A percentile compares a stretch with the other conserved stretches of the same genome.
phyloP scores from a whole-genome alignment of 2,113 vertebrate genomes.

The Camelus dromedarius region DNA sequence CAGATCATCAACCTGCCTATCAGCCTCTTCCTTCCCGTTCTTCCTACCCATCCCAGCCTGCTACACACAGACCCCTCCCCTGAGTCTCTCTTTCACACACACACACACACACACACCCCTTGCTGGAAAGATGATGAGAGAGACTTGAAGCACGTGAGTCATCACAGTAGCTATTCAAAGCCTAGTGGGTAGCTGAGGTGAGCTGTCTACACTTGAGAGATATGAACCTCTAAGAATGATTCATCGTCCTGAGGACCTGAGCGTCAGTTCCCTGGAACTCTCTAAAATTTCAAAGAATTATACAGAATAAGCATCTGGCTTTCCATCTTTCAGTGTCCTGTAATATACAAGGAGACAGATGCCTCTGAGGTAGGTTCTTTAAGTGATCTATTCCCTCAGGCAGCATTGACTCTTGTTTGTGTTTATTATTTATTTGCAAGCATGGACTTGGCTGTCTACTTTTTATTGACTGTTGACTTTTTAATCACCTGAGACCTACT shows the following conservation, averaged over 20 bases:
- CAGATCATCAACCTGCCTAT: not conserved
- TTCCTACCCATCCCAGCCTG: not conserved
- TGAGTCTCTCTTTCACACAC: not conserved
- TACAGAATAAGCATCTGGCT: constrained; percentile 14
- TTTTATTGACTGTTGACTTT: constrained; percentile 10
- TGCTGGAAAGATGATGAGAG: constrained; percentile 49
- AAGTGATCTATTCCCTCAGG: not conserved
- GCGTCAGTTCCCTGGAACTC: constrained; percentile 18
- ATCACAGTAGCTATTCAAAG: constrained; percentile 41
- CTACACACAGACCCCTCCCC: not conserved
- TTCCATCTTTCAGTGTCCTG: not conserved
- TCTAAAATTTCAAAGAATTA: constrained; percentile 57
- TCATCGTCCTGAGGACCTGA: constrained; percentile 35
- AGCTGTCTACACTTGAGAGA: constrained; percentile 47
- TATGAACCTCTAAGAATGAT: constrained; percentile 57
- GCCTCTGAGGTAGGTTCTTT: not conserved
- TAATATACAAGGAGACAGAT: not conserved
- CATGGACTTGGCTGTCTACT: not conserved
- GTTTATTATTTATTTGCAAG: constrained; percentile 39
- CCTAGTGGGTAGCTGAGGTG: constrained; percentile 53
- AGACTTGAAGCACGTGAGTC: constrained; percentile 42
- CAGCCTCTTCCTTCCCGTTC: not conserved
- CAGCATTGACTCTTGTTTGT: not conserved
- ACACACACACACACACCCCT: not conserved
- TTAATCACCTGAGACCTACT: constrained; percentile 45